phyloP scores from a whole-genome alignment of 2,888 invertebrate species.

The Osedax frankpressi region DNA sequence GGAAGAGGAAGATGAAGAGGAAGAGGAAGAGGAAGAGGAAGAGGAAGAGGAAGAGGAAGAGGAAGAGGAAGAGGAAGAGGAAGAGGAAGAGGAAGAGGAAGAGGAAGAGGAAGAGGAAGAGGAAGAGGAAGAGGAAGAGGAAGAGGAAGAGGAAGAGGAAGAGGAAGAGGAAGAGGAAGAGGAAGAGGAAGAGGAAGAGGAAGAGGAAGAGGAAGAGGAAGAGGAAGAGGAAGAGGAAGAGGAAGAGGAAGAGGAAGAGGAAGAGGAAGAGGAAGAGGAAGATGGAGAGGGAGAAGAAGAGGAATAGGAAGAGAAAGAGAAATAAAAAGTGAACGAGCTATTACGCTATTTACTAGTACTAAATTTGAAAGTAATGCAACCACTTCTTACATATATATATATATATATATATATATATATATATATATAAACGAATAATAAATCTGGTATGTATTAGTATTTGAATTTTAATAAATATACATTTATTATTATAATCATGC shows the following conservation, averaged over 20 bases:
- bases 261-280: not conserved
- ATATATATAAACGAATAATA: no score
- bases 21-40: not conserved
- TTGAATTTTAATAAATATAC: no score
- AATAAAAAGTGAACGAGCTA: no score
- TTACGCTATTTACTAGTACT: no score
- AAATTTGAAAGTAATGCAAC: no score
- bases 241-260: constrained; percentile 1
- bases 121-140: constrained; percentile 11
- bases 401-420: no score
- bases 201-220: constrained; percentile 16
- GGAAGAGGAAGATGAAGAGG: not conserved
- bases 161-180: not conserved
- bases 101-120: constrained; percentile 17
- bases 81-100: constrained; percentile 16
- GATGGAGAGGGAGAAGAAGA: no score
- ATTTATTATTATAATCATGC: no score
- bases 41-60: constrained; percentile 8
- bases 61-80: constrained; percentile 21
- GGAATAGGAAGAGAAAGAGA: no score
- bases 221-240: constrained; percentile 11
- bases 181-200: constrained; percentile 9
- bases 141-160: constrained; percentile 7
- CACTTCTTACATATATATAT: no score
- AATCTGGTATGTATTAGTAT: no score